Evolutionary conservation across 2,797 vertebrate species (phyloP).

Genomic region (Hypotaenidia okinawae): DNA sequence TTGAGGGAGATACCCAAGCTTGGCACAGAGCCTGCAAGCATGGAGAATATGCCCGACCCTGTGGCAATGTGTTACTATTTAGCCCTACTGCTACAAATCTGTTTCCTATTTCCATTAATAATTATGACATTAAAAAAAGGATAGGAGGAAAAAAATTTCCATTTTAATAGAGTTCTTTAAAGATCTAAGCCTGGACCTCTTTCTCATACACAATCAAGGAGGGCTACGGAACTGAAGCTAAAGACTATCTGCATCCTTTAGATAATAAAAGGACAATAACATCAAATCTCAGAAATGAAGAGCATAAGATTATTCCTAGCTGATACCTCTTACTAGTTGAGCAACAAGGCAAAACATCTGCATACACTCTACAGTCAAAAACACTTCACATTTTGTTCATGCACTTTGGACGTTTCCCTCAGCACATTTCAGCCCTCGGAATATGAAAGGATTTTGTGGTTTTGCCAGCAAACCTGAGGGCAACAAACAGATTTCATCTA

Average conservation of each 20-base stretch:
- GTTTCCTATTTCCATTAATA: neutral
- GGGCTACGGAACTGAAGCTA: conserved; percentile 3
- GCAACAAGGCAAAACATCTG: conserved; percentile 8
- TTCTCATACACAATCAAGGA: neutral
- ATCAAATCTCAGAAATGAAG: conserved; percentile 38
- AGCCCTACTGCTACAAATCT: neutral
- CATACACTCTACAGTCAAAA: conserved; percentile 6
- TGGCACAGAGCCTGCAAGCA: neutral
- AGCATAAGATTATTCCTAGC: neutral
- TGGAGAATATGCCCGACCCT: neutral
- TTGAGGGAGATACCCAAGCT: neutral
- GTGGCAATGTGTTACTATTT: neutral
- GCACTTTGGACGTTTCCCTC: neutral
- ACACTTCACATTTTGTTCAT: conserved; percentile 10
- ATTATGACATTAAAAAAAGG: neutral
- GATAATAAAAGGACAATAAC: neutral
- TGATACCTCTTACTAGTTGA: neutral
- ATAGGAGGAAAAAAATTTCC: neutral
- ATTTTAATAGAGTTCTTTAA: neutral
- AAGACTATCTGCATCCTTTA: neutral
- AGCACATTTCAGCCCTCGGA: neutral
- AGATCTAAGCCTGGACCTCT: neutral
- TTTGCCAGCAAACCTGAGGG: neutral
- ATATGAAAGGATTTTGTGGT: neutral
- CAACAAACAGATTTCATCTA: neutral